A percentile compares a stretch with the other conserved stretches of the same genome.
Evolutionary conservation across 2,797 vertebrate genomes (phyloP).

Genomic region (Lophius americanus): DNA sequence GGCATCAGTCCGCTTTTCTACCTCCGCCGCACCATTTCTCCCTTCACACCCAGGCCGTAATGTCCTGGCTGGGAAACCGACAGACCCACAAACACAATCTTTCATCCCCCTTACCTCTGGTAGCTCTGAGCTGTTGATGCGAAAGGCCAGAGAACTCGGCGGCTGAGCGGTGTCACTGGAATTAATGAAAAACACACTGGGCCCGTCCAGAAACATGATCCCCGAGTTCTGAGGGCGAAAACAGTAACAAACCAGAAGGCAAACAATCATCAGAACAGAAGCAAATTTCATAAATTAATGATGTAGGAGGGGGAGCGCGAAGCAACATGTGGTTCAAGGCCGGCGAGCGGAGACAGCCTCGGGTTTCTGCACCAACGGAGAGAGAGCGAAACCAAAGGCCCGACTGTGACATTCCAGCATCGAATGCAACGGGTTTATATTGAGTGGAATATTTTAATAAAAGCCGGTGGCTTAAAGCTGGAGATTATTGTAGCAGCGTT

Average conservation of each 20-base stretch:
- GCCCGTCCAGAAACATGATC: constrained; percentile 11
- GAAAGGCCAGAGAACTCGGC: constrained; percentile 15
- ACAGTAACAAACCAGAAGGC: constrained; percentile 30
- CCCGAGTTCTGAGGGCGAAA: background rate
- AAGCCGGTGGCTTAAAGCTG: constrained; percentile 58
- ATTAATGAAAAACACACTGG: constrained; percentile 19
- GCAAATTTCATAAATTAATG: constrained; percentile 37
- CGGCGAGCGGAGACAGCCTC: constrained; percentile 45
- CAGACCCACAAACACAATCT: constrained; percentile 19
- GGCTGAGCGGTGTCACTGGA: background rate
- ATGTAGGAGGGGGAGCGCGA: constrained; percentile 40
- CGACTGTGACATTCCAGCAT: constrained; percentile 68
- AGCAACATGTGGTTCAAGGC: constrained; percentile 48
- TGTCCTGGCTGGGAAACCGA: constrained; percentile 49
- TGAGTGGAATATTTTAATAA: constrained; percentile 62
- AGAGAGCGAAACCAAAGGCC: constrained; percentile 61
- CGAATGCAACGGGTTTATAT: constrained; percentile 57
- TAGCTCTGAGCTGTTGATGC: constrained; percentile 21
- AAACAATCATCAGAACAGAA: constrained; percentile 25
- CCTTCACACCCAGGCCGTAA: constrained; percentile 18
- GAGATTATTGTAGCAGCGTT: constrained; percentile 59
- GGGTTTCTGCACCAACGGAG: constrained; percentile 49
- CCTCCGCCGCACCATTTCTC: constrained; percentile 2
- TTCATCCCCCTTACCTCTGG: constrained; percentile 41
- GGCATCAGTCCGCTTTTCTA: background rate